Percentiles rank a stretch among this genome's conserved stretches.
These are phyloP conservation scores for Drosophila paranaensis DNA, from an alignment of 2,888 invertebrate genomes.

Conservation along the genomic window DNA sequence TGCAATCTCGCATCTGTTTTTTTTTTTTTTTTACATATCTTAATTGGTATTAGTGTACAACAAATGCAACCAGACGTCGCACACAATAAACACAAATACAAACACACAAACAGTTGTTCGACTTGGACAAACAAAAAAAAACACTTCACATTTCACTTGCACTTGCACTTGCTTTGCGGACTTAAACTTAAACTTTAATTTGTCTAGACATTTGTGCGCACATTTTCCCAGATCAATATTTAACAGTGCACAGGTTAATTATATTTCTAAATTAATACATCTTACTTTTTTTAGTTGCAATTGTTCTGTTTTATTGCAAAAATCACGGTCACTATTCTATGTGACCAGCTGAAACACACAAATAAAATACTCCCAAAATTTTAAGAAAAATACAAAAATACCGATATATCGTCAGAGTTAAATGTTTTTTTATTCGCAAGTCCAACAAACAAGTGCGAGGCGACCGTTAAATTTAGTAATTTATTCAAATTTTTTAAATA, in stretches of 20 bases:
- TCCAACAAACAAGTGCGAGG: background rate
- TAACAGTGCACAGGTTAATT: constrained; percentile 5
- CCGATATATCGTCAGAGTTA: background rate
- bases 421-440: background rate
- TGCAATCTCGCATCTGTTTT: constrained; percentile 54
- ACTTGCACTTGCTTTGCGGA: constrained; percentile 5
- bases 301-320: constrained; percentile 53
- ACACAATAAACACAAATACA: constrained; percentile 48
- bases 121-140: constrained; percentile 53
- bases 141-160: constrained; percentile 68
- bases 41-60: constrained; percentile 54
- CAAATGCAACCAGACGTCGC: constrained; percentile 69
- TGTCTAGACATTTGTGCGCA: background rate
- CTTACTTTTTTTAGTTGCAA: constrained; percentile 40
- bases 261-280: constrained; percentile 24
- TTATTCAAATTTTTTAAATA: background rate
- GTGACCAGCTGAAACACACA: constrained; percentile 32
- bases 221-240: constrained; percentile 1
- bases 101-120: constrained; percentile 57
- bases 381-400: background rate
- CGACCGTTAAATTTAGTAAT: background rate
- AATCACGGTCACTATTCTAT: constrained; percentile 51
- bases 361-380: background rate
- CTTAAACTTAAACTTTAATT: background rate
- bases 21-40: constrained; percentile 47